A percentile compares a stretch with the other conserved stretches of the same genome.
These are phyloP conservation scores for Lepetodrilus schrolli DNA, from an alignment of 2,888 invertebrate genomes.

Conservation along the genomic window DNA sequence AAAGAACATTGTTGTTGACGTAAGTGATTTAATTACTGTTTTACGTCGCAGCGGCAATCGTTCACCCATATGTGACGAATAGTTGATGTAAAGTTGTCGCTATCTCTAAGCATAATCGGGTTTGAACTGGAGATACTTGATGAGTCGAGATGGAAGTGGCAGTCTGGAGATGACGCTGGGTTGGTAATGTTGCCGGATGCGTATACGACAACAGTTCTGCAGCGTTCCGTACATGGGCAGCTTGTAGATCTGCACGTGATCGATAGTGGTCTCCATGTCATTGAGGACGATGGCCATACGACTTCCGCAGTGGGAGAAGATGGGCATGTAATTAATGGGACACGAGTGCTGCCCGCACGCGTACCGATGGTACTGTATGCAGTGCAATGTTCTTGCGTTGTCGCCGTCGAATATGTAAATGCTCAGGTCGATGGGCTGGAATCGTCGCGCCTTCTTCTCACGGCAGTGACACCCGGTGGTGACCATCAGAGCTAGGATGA, in stretches of 20 bases:
- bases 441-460: conserved; percentile 69
- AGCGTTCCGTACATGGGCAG: conserved; percentile 69
- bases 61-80: too few relatives aligned
- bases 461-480: conserved; percentile 69
- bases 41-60: too few relatives aligned
- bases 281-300: conserved; percentile 73
- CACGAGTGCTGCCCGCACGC: conserved; percentile 72
- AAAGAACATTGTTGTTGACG: too few relatives aligned
- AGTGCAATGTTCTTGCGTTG: conserved; percentile 70
- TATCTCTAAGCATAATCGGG: conserved; percentile 63
- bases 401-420: conserved; percentile 73
- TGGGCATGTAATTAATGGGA: conserved; percentile 72
- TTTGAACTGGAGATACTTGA: conserved; percentile 72
- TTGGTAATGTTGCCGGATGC: conserved; percentile 68
- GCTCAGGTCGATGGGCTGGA: conserved; percentile 69
- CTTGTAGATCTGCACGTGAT: conserved; percentile 73
- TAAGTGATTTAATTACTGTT: too few relatives aligned
- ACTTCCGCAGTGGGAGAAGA: conserved; percentile 72
- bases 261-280: conserved; percentile 64
- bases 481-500: conserved; percentile 71
- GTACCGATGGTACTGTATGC: conserved; percentile 73
- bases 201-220: conserved; percentile 70
- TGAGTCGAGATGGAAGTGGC: conserved; percentile 70
- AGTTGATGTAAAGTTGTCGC: too few relatives aligned
- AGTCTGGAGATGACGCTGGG: conserved; percentile 64